phyloP scores from a whole-genome alignment of 2,888 invertebrate genomes.

The Crocallis elinguaria region DNA sequence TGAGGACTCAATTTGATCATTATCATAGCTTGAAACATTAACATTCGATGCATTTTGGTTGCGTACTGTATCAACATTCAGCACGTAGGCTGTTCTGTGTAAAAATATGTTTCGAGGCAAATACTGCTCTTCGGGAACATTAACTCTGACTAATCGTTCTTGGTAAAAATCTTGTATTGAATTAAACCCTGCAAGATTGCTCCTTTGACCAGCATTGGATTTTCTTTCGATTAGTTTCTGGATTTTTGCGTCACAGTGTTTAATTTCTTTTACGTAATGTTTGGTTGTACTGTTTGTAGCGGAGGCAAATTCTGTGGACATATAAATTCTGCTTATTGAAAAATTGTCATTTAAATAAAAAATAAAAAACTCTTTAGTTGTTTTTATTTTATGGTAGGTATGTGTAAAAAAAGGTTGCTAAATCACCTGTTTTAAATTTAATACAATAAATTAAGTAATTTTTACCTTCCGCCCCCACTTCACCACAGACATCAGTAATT shows the following conservation, averaged over 20 bases:
- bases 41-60: constrained; percentile 11
- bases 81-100: constrained; percentile 56
- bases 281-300: background rate
- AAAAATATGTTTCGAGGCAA: constrained; percentile 64
- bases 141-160: constrained; percentile 52
- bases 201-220: constrained; percentile 20
- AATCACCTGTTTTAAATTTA: too few species aligned
- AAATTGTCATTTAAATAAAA: too few species aligned
- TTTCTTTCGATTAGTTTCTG: constrained; percentile 6
- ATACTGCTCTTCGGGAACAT: constrained; percentile 56
- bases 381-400: too few species aligned
- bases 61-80: constrained; percentile 52
- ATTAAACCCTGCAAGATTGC: constrained; percentile 49
- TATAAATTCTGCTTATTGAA: too few species aligned
- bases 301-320: background rate
- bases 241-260: constrained; percentile 2
- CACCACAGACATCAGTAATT: too few species aligned
- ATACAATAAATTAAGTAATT: too few species aligned
- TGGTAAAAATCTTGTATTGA: constrained; percentile 60
- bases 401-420: too few species aligned
- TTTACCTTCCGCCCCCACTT: too few species aligned
- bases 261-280: constrained; percentile 1
- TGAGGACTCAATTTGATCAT: background rate
- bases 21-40: constrained; percentile 2
- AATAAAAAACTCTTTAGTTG: too few species aligned